Conservation (phyloP, 2,797 vertebrate genomes). For the Gallinago nigripennis region DNA sequence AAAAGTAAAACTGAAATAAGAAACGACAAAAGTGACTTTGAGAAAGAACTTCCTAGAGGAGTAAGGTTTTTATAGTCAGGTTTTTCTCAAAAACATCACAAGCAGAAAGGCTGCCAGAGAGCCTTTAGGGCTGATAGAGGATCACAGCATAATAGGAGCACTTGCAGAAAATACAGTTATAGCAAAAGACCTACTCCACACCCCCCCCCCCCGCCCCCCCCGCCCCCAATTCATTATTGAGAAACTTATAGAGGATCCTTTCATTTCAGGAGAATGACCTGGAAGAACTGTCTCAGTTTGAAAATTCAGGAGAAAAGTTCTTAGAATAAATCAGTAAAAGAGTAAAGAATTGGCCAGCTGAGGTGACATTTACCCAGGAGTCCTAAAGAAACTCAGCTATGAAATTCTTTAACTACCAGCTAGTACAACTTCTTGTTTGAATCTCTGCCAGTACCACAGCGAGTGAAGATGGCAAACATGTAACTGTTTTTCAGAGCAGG, state of each 20-base stretch:
- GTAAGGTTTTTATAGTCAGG: no score
- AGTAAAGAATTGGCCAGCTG: neutral
- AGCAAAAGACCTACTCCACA: neutral
- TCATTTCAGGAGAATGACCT: neutral
- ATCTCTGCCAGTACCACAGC: neutral
- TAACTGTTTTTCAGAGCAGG: neutral
- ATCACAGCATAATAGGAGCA: neutral
- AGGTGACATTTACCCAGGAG: neutral
- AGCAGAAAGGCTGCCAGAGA: neutral
- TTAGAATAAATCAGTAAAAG: neutral
- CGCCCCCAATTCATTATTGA: neutral
- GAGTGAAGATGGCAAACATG: neutral
- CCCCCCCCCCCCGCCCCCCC: no score
- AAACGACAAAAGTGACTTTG: neutral
- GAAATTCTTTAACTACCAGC: neutral
- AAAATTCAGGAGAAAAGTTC: neutral
- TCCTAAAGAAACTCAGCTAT: neutral
- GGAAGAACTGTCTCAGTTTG: neutral
- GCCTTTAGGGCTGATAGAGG: neutral
- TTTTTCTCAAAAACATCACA: neutral
- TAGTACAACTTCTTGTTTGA: neutral
- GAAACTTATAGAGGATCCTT: neutral
- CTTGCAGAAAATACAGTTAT: neutral
- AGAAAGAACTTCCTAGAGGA: neutral
- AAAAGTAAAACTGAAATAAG: neutral